Percentiles rank a stretch among this genome's conserved stretches.
phyloP scores from a whole-genome alignment of 2,797 vertebrate genomes.

The Lycodopsis pacificus region DNA sequence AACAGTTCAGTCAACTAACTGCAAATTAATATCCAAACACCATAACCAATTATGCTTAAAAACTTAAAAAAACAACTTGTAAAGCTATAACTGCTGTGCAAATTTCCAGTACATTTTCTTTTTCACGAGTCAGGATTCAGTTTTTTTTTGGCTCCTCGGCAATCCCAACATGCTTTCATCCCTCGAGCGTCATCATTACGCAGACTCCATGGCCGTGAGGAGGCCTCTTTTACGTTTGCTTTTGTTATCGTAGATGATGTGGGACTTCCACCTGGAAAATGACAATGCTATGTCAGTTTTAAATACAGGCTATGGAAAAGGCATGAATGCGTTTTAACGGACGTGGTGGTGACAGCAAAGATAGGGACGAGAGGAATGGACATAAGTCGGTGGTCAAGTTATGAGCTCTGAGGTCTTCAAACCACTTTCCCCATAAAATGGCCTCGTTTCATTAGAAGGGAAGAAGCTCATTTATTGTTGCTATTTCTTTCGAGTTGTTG shows the following conservation, averaged over 20 bases:
- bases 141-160: conserved; percentile 18
- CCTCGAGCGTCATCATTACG: conserved; percentile 14
- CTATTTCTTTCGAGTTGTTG: neutral
- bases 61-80: conserved; percentile 41
- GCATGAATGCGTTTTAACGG: neutral
- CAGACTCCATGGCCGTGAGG: conserved; percentile 21
- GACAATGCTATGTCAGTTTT: conserved; percentile 5
- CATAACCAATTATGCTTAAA: conserved; percentile 35
- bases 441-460: neutral
- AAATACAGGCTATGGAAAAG: neutral
- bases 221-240: conserved; percentile 10
- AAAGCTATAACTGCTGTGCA: conserved; percentile 67
- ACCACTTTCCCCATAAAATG: conserved; percentile 5
- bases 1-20: conserved; percentile 49
- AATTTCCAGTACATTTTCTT: conserved; percentile 54
- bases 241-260: conserved; percentile 65
- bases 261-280: conserved; percentile 77
- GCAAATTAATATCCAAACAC: conserved; percentile 39
- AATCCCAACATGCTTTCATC: conserved; percentile 21
- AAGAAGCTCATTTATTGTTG: neutral
- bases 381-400: conserved; percentile 15
- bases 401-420: conserved; percentile 8
- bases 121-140: conserved; percentile 45
- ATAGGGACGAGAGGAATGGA: conserved; percentile 4
- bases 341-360: neutral